Percentiles rank a stretch among this genome's conserved stretches.
Evolutionary conservation across 2,113 vertebrate species (phyloP).

Genomic region (cattle (Bos taurus)): ARS-UCD2.0 NC_037332.1:18764001-18764500

Average conservation of each 20-base stretch:
- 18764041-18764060: background rate
- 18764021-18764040: background rate
- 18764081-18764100: slow-evolving; percentile 46
- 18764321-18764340: background rate
- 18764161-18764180: slow-evolving; percentile 33
- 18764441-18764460: slow-evolving; percentile 37
- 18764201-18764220: slow-evolving; percentile 21
- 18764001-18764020: background rate
- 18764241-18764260: background rate
- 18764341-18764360: background rate
- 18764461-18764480: slow-evolving; percentile 43
- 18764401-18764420: background rate
- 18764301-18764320: background rate
- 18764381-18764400: slow-evolving; percentile 19
- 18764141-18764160: slow-evolving; percentile 41
- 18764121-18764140: background rate
- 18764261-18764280: background rate
- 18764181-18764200: background rate
- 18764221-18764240: slow-evolving; percentile 10
- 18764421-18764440: background rate
- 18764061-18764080: background rate
- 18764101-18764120: slow-evolving; percentile 39
- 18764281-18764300: slow-evolving; percentile 12
- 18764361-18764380: slow-evolving; percentile 24
- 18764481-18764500: slow-evolving; percentile 36